Base-by-base conservation (phyloP, 1,140 invertebrate genomes). In the Coelopa frigida region DNA sequence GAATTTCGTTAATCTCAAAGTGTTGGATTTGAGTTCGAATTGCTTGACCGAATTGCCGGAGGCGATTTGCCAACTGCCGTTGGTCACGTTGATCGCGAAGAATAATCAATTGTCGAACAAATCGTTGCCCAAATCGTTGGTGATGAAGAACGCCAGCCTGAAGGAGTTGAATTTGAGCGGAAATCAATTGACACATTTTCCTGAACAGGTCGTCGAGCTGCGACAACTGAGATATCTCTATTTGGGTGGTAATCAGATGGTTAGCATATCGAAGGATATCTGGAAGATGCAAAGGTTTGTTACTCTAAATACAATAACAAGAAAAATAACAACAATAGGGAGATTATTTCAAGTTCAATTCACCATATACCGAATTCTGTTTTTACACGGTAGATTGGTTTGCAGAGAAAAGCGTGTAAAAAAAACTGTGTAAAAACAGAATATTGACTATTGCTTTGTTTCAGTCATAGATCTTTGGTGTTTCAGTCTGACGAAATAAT, bases 101-200 rank as follows among this genome's bases (percentile, higher is more conserved):
- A 92, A 95, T 61, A 98, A 98, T 70, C 70, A 77, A 37, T 64
- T 98, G 7, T 79, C 78, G 2, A 86, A 87, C 52, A 78, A 85
- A 37, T 83, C 84, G 4, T 70, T 98, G 46, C 90, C 93, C 1
- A 97, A 97, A 70, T 80, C 82, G 48, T 84, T 96, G 57, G 33
- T 65, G 38, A 49, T 58, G 20, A 41, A 45, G 35, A 67, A 61
- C 24, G 52, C 56, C 4, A 69, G 76, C 14, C 70, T 98, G 0
- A 80, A 83, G 59, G 88, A 93, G 65, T 60, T 98, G 1, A 96
- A 97, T 73, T 73, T 98, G 12, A 93, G 89, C 72, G 94, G 94
- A 12, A 98, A 98, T 73, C 70, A 78, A 26, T 73, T 98, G 22
- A 82, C 78, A 12, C 75, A 79, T 21, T 87, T 98, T 61, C 94